Evolutionary conservation across 2,113 vertebrate genomes (phyloP).

Genomic region (Potamarius usumacintae): DNA sequence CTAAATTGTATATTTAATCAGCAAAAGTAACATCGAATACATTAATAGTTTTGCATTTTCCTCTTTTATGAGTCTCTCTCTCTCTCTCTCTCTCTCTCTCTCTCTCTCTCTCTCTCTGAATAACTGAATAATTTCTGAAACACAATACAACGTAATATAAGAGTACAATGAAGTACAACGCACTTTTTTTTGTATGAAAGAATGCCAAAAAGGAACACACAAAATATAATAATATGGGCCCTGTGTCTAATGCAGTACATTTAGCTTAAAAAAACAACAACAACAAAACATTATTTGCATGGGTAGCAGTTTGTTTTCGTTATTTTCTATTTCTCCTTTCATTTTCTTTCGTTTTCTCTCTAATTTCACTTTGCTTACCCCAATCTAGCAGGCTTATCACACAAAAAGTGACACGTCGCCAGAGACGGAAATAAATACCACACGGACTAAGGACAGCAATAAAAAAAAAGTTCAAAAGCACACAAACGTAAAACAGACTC

Average conservation of each 20-base stretch:
- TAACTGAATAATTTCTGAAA: neutral
- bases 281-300: neutral
- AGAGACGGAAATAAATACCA: conserved; percentile 50
- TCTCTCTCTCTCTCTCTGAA: neutral
- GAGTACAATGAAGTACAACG: neutral
- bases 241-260: neutral
- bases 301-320: neutral
- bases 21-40: neutral
- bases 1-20: neutral
- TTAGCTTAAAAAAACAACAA: neutral
- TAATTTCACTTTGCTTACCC: neutral
- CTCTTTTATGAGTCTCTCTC: neutral
- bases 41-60: neutral
- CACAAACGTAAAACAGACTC: conserved; percentile 48
- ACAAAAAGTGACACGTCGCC: conserved; percentile 29
- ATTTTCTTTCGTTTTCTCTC: neutral
- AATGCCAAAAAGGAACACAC: neutral
- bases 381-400: conserved; percentile 2
- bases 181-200: neutral
- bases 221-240: neutral
- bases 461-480: conserved; percentile 55
- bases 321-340: neutral
- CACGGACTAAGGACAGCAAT: conserved; percentile 45
- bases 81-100: neutral
- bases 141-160: neutral